A percentile compares a stretch with the other conserved stretches of the same genome.
phyloP scores from a whole-genome alignment of 2,113 vertebrate genomes.

The Nerophis lumbriciformis region DNA sequence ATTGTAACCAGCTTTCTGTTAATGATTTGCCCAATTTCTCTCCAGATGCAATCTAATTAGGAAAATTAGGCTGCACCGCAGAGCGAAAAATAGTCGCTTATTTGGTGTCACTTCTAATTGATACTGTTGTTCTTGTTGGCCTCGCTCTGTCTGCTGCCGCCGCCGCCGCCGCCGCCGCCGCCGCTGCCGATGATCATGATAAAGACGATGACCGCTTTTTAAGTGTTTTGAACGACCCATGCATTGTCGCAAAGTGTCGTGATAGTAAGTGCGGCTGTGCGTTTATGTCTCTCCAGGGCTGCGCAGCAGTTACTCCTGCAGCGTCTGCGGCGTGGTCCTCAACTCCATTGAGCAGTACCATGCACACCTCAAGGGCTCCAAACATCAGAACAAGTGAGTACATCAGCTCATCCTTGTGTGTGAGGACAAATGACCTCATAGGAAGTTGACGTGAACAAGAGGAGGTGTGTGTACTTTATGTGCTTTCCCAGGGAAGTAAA shows the following conservation, averaged over 20 bases:
- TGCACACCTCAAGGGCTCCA: conserved; percentile 79
- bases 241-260: not conserved
- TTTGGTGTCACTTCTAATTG: conserved; percentile 20
- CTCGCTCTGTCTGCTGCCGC: conserved; percentile 1
- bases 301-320: conserved; percentile 77
- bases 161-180: not conserved
- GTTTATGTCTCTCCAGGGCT: conserved; percentile 56
- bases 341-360: conserved; percentile 81
- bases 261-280: conserved; percentile 15
- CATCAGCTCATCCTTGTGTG: not conserved
- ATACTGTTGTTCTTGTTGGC: conserved; percentile 17
- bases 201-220: conserved; percentile 8
- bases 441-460: conserved; percentile 3
- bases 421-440: not conserved
- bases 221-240: conserved; percentile 10
- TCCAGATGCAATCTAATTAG: conserved; percentile 50
- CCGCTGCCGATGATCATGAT: conserved; percentile 11
- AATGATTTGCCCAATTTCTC: conserved; percentile 45
- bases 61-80: conserved; percentile 37
- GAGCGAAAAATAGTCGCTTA: conserved; percentile 32
- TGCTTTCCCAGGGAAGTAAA: not conserved
- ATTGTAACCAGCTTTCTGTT: conserved; percentile 44
- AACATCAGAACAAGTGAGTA: conserved; percentile 81
- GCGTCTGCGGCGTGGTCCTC: conserved; percentile 73
- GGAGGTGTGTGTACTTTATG: not conserved